Conservation (phyloP, 2,888 invertebrate genomes). For the Rambutsinella grinnellia region DNA sequence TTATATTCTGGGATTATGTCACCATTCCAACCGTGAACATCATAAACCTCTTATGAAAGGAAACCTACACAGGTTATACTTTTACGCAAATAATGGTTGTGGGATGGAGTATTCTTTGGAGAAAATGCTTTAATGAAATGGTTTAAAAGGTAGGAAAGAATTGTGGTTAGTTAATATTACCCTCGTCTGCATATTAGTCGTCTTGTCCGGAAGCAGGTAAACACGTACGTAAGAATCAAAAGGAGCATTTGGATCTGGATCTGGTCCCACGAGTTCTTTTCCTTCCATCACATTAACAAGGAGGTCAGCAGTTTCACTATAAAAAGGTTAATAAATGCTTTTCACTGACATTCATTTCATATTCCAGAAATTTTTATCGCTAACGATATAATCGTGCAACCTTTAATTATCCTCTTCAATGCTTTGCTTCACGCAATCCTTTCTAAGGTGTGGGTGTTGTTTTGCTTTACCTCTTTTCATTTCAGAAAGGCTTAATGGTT, state of each 20-base stretch:
- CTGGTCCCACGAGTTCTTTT: conserved; percentile 77
- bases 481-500: not conserved
- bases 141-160: too few species aligned
- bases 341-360: not conserved
- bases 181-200: conserved; percentile 78
- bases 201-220: conserved; percentile 80
- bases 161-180: too few species aligned
- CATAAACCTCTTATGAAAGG: too few species aligned
- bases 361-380: not conserved
- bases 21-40: too few species aligned
- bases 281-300: conserved; percentile 83
- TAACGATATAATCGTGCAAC: not conserved
- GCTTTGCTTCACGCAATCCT: not conserved
- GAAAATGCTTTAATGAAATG: too few species aligned
- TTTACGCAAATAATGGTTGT: too few species aligned
- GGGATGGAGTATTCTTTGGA: too few species aligned
- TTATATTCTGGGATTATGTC: too few species aligned
- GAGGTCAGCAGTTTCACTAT: conserved; percentile 74
- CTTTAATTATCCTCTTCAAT: not conserved
- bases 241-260: conserved; percentile 73
- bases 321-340: not conserved
- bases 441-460: not conserved
- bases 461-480: not conserved
- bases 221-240: conserved; percentile 84
- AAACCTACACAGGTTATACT: too few species aligned